A percentile compares a stretch with the other conserved stretches of the same genome.
phyloP scores from a whole-genome alignment of 1,140 invertebrate genomes.

The Neelides sp. region DNA sequence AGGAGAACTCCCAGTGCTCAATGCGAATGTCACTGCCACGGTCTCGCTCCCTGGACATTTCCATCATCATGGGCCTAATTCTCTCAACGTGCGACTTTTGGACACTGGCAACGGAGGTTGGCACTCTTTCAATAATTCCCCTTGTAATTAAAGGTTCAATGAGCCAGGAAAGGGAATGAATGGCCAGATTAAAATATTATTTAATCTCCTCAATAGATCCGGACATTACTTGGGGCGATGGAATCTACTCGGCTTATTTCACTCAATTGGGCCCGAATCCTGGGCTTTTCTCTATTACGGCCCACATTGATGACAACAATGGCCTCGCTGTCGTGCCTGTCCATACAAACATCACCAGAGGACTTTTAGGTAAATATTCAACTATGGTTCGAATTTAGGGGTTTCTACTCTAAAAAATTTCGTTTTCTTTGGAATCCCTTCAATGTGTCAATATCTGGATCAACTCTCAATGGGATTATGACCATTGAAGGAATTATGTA shows the following conservation, averaged over 20 bases:
- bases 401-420: too few relatives aligned
- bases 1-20: constrained; percentile 31
- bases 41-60: constrained; percentile 14
- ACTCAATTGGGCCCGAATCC: constrained; percentile 32
- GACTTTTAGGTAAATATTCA: constrained; percentile 18
- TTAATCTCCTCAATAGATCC: constrained; percentile 23
- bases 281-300: constrained; percentile 31
- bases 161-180: neutral
- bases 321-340: constrained; percentile 31
- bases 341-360: constrained; percentile 27
- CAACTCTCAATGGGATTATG: neutral
- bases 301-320: constrained; percentile 30
- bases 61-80: constrained; percentile 20
- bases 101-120: constrained; percentile 31
- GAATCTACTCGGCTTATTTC: constrained; percentile 33
- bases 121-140: neutral
- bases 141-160: neutral
- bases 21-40: constrained; percentile 29
- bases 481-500: too few relatives aligned
- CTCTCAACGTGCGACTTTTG: constrained; percentile 21
- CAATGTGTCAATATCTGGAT: neutral
- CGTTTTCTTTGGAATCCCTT: neutral
- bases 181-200: constrained; percentile 6
- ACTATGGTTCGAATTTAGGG: too few relatives aligned
- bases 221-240: constrained; percentile 31